Base-by-base conservation (phyloP, 2,113 vertebrate genomes). In the human (Homo sapiens) region DNA sequence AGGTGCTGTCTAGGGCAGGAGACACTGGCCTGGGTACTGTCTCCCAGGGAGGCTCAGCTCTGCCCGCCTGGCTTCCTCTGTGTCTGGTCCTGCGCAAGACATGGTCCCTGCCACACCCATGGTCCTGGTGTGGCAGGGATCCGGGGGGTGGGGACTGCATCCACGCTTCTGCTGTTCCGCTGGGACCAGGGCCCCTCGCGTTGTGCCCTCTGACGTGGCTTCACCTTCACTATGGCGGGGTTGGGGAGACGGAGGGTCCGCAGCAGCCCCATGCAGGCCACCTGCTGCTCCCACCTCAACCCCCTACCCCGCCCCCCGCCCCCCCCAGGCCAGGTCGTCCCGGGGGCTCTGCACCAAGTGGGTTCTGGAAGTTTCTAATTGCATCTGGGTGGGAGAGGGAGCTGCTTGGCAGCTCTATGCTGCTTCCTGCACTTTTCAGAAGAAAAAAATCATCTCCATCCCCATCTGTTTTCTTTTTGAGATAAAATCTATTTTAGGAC, bases 401-500 rank as follows among this genome's bases (percentile, higher is more conserved):
- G 40, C 8, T 1, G 3, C 3, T 1, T 6, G 1, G 45, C 23
- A 6, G 73, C 87, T 3, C 38, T 8, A 0, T 1, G 40, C 61
- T 5, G 23, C 70, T 89, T 93, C 80, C 94, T 20, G 64, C 9
- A 48, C 78, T 89, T 55, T 55, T 25, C 80, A 40, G 22, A 2
- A 72, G 50, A 1, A 43, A 38, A 66, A 0, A 52, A 13, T 81
- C 86, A 43, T 64, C 93, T 80, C 84, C 85, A 43, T 61, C 93
- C 9, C 94, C 94, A 92, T 91, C 97, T 97, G 97, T 68, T 98
- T 97, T 90, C 96, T 96, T 93, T 96, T 80, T 68, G 97, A 97
- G 97, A 97, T 93, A 96, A 97, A 91, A 98, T 97, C 97, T 97
- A 84, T 96, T 98, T 96, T 50, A 72, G 70, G 97, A 83, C 87